phyloP scores from a whole-genome alignment of 2,888 invertebrate genomes.

The Trachelus stipa region DNA sequence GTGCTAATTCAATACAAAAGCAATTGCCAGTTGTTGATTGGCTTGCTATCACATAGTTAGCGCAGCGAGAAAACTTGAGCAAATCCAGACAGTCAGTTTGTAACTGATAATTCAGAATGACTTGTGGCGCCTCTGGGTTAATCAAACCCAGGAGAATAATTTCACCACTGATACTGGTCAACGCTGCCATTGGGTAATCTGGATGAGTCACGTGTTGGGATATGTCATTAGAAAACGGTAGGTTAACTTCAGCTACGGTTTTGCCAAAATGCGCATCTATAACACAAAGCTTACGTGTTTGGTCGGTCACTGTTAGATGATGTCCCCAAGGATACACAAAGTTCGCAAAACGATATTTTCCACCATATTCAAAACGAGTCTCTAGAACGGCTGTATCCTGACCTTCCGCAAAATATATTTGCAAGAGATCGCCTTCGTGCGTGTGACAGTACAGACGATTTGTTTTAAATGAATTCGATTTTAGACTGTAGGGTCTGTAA shows the following conservation, averaged over 20 bases:
- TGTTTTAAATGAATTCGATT: conserved; percentile 39
- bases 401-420: conserved; percentile 37
- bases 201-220: conserved; percentile 44
- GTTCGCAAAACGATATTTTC: conserved; percentile 42
- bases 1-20: conserved; percentile 42
- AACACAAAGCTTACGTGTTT: conserved; percentile 37
- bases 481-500: conserved; percentile 42
- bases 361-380: conserved; percentile 37
- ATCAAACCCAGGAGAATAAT: conserved; percentile 42
- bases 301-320: conserved; percentile 44
- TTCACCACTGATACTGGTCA: conserved; percentile 48
- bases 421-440: conserved; percentile 51
- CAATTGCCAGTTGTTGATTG: conserved; percentile 47
- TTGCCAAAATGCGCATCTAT: conserved; percentile 45
- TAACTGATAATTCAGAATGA: conserved; percentile 39
- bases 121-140: conserved; percentile 37
- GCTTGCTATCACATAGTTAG: conserved; percentile 40
- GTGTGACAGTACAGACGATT: conserved; percentile 52
- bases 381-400: conserved; percentile 21
- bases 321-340: conserved; percentile 58
- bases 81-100: conserved; percentile 47
- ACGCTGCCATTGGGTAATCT: conserved; percentile 47
- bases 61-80: conserved; percentile 53
- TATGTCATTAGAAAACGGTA: conserved; percentile 41
- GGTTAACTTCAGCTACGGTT: conserved; percentile 34